Conservation (phyloP, 2,113 vertebrate species). For the Arvicanthis niloticus region DNA sequence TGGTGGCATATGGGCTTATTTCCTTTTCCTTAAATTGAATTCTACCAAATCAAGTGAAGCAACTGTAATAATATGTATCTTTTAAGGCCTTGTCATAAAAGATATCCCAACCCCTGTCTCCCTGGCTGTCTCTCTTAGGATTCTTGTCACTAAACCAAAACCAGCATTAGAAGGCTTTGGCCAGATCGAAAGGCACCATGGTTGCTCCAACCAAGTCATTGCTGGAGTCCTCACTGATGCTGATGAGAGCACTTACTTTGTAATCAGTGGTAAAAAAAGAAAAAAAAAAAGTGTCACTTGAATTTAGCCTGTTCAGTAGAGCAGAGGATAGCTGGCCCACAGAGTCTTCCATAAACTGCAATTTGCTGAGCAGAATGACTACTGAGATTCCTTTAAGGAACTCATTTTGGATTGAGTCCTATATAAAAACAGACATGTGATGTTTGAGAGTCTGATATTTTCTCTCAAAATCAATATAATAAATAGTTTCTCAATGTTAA, state of each 20-base stretch:
- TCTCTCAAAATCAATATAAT: neutral
- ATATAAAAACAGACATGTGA: neutral
- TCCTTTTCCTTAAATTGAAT: neutral
- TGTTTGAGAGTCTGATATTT: neutral
- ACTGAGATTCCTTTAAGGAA: neutral
- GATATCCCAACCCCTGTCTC: neutral
- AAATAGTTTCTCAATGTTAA: neutral
- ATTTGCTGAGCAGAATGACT: constrained; percentile 39
- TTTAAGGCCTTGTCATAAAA: neutral
- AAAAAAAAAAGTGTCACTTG: neutral
- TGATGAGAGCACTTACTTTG: neutral
- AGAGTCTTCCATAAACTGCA: neutral
- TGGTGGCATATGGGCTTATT: neutral
- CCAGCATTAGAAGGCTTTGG: neutral
- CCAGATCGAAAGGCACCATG: neutral
- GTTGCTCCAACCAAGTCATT: neutral
- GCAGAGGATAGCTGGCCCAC: neutral
- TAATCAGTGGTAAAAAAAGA: neutral
- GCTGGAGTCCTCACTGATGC: neutral
- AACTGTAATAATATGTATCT: neutral
- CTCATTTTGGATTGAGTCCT: neutral
- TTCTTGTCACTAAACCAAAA: neutral
- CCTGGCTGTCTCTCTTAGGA: neutral
- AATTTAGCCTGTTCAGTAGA: neutral
- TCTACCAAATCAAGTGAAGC: neutral